phyloP scores from a whole-genome alignment of 2,797 vertebrate genomes.

The Thripadectes ignobilis region DNA sequence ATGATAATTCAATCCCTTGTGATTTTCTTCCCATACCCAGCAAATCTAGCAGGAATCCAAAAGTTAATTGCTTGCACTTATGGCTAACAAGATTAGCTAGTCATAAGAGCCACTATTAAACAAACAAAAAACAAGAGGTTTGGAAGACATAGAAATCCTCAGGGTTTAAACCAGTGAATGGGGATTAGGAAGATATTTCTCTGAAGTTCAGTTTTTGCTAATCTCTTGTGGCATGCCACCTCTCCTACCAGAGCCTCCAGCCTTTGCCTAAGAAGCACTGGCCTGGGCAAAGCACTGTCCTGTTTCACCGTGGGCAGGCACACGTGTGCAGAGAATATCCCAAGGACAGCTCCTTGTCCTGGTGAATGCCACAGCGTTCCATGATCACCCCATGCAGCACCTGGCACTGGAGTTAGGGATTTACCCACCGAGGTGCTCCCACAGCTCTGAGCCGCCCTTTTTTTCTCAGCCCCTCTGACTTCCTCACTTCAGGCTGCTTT shows the following conservation, averaged over 20 bases:
- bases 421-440: neutral
- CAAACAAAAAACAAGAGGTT: neutral
- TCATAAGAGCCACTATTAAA: neutral
- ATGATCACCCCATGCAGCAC: accelerated
- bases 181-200: neutral
- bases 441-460: neutral
- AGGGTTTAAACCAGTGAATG: neutral
- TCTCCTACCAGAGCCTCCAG: neutral
- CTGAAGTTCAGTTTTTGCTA: neutral
- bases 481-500: neutral
- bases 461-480: neutral
- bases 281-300: neutral
- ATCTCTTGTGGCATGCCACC: neutral
- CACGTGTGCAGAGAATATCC: neutral
- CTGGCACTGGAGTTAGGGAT: neutral
- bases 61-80: neutral
- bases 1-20: neutral
- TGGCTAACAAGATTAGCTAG: neutral
- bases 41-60: neutral
- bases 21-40: neutral
- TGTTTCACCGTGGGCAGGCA: neutral
- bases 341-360: accelerated
- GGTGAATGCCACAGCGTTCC: accelerated
- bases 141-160: neutral
- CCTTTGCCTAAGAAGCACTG: neutral